Percentiles rank a stretch among this genome's conserved stretches.
These are phyloP conservation scores for Typhlichthys subterraneus DNA, from an alignment of 2,797 vertebrate species.

Conservation along the genomic window DNA sequence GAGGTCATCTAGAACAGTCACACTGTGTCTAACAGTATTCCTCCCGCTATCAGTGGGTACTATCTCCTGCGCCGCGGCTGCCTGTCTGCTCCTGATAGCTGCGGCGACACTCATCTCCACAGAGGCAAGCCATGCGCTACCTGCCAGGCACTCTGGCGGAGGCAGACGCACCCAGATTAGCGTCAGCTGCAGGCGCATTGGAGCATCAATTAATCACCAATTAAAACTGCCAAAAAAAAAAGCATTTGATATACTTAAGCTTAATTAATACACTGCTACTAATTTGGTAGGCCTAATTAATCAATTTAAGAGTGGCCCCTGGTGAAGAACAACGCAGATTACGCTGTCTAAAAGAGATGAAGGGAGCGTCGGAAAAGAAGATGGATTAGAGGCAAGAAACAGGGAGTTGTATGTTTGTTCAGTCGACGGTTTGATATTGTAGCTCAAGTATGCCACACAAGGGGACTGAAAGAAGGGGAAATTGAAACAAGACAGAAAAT, in stretches of 20 bases:
- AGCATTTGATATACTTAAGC: conserved; percentile 67
- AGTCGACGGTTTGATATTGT: conserved; percentile 8
- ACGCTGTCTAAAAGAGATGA: conserved; percentile 43
- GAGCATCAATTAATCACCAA: conserved; percentile 73
- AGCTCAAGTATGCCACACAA: conserved; percentile 1
- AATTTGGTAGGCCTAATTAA: conserved; percentile 74
- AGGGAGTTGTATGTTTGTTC: conserved; percentile 29
- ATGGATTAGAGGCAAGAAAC: conserved; percentile 31
- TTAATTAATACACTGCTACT: conserved; percentile 77
- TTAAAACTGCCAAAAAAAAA: conserved; percentile 63
- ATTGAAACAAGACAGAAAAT: conserved; percentile 13
- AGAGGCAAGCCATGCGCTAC: conserved; percentile 59
- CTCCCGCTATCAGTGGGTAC: conserved; percentile 67
- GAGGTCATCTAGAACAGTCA: conserved; percentile 74
- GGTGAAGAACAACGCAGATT: conserved; percentile 55
- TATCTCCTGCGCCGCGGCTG: conserved; percentile 60
- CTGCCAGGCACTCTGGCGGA: conserved; percentile 59
- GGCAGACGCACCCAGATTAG: conserved; percentile 65
- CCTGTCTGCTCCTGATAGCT: conserved; percentile 60
- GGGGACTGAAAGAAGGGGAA: not conserved
- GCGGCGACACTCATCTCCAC: conserved; percentile 50
- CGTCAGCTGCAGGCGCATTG: conserved; percentile 55
- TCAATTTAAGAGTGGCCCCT: conserved; percentile 65
- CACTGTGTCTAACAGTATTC: conserved; percentile 65
- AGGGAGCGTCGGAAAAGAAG: conserved; percentile 27